Conservation (phyloP, 2,113 vertebrate genomes). For the Ibidorhyncha struthersii region DNA sequence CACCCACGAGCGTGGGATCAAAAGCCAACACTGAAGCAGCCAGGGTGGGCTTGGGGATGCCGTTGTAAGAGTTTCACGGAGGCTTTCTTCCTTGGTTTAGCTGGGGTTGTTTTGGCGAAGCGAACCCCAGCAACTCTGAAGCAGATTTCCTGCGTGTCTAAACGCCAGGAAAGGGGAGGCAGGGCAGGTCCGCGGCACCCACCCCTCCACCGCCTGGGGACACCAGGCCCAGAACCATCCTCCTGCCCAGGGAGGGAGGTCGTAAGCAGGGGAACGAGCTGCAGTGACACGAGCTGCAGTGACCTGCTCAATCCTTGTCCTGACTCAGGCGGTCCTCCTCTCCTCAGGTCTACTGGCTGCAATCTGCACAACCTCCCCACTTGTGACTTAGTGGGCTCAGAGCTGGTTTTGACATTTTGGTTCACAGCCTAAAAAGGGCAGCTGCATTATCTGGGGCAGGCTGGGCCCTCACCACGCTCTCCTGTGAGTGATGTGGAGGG, state of each 20-base stretch:
- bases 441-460: not conserved
- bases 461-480: fast-evolving
- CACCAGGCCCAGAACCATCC: too few species aligned
- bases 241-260: too few species aligned
- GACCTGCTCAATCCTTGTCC: not conserved
- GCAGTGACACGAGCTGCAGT: fast-evolving
- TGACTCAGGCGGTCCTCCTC: not conserved
- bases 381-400: not conserved
- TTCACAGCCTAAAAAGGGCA: not conserved
- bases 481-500: fast-evolving
- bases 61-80: not conserved
- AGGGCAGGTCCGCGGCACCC: not conserved
- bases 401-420: not conserved
- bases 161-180: not conserved
- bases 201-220: too few species aligned
- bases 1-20: fast-evolving
- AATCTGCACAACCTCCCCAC: not conserved
- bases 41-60: not conserved
- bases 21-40: not conserved
- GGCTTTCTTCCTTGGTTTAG: not conserved
- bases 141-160: not conserved
- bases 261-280: too few species aligned
- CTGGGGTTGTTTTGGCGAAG: fast-evolving
- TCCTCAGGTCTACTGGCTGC: not conserved
- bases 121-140: not conserved